Conservation (phyloP, 1,140 invertebrate genomes). For the Pteromalus puparum region DNA sequence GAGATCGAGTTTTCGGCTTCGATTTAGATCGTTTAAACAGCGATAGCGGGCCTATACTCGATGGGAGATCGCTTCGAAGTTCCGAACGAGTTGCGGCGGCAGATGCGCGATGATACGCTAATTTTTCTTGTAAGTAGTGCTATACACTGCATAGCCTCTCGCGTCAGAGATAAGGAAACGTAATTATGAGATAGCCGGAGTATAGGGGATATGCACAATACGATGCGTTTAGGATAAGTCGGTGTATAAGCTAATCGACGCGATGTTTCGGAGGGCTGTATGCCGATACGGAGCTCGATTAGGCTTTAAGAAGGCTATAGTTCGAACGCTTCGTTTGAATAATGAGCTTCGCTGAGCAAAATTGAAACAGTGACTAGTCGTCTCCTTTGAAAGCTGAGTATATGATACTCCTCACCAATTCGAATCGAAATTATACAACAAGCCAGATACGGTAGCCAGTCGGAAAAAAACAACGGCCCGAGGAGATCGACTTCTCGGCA, state of each 20-base stretch:
- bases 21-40: slow-evolving; percentile 28
- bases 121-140: slow-evolving; percentile 34
- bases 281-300: too few species aligned
- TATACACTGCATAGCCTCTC: neutral
- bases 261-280: neutral
- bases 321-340: too few species aligned
- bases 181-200: slow-evolving; percentile 42
- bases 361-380: neutral
- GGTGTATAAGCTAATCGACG: neutral
- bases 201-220: neutral
- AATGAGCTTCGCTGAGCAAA: neutral
- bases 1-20: slow-evolving; percentile 22
- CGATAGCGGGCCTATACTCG: neutral
- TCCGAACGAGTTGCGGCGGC: neutral
- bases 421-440: too few species aligned
- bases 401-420: too few species aligned
- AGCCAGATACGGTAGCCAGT: too few species aligned
- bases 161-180: slow-evolving; percentile 18
- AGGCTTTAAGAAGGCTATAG: too few species aligned
- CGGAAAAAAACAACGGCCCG: neutral
- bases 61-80: neutral
- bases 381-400: too few species aligned
- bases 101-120: slow-evolving; percentile 42
- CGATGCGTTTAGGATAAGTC: neutral
- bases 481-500: neutral